phyloP scores from a whole-genome alignment of 2,797 vertebrate species.

The Acanthiza pusilla region DNA sequence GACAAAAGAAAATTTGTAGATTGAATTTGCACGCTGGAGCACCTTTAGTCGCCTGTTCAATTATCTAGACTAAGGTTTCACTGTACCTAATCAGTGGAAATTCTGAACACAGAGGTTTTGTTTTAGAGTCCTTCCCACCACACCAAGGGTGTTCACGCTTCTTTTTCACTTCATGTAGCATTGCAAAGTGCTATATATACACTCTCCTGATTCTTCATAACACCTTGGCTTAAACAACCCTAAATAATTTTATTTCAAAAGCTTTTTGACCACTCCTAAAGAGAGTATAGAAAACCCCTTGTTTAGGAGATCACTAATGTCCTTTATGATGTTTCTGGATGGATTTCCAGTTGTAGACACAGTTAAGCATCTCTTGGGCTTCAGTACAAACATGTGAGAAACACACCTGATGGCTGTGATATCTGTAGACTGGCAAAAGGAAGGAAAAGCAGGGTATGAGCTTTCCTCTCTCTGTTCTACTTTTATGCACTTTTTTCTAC shows the following conservation, averaged over 20 bases:
- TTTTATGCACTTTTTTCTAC: neutral
- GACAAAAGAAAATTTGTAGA: neutral
- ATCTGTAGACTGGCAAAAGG: neutral
- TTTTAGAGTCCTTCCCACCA: neutral
- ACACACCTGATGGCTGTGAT: neutral
- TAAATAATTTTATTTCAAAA: neutral
- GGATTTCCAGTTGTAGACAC: neutral
- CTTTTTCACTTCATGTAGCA: neutral
- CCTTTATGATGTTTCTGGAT: neutral
- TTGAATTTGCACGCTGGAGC: neutral
- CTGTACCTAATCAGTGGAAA: neutral
- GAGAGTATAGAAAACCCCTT: neutral
- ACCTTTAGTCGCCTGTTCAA: neutral
- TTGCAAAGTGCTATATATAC: neutral
- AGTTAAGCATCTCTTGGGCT: neutral
- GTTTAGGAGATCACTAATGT: neutral
- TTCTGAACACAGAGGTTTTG: neutral
- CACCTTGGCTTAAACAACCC: neutral
- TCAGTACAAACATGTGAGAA: neutral
- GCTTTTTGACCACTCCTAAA: neutral
- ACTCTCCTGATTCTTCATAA: neutral
- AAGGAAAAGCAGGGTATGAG: neutral
- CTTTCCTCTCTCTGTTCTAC: neutral
- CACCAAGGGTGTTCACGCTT: neutral
- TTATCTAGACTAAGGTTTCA: neutral